Base-by-base conservation (phyloP, 2,797 vertebrate species). In the Synaphobranchus kaupii region DNA sequence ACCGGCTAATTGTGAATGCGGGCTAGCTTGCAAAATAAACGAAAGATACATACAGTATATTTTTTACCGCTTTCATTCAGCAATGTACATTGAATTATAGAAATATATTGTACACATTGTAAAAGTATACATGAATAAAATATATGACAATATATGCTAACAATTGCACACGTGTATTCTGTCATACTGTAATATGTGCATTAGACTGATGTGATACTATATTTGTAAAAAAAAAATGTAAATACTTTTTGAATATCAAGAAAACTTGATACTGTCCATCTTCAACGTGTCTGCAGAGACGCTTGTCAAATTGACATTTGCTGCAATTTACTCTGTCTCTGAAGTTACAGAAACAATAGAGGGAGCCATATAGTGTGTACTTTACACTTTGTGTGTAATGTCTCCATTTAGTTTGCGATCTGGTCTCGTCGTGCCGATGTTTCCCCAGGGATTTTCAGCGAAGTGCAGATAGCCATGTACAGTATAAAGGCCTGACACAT, bases 401-500 rank as follows among this genome's bases (percentile, higher is more conserved):
- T 80, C 76, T 80, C 7, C 20, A 22, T 34, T 20, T 22, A 47
- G 47, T 47, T 80, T 47, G 25, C 44, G 25, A 48, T 25, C 31
- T 3, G 76, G 1, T 78, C n/a, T 47, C 13, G 25, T 47, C 22
- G 44, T 17, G 44, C 39, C 48, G 76, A 47, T 1, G 76, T 85
- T 13, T 47, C 84, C 60, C 60, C 12, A 39, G 34, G 22, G 84
- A 48, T 17, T 13, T 10, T 63, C 22, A 68, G 58, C 84, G 13
- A 60, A 48, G 22, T 2, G 44, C 17, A 48, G 84, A 85, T 50
- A 63, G 68, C 58, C 28, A 58, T 39, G 48, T 56, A 87, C 71
- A 58, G 54, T 56, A 25, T 76, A 78, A 84, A 76, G 52, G 34
- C n/a, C 25, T 85, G 83, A 47, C 54, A 60, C 17, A 52, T 63